Evolutionary conservation across 2,888 invertebrate species (phyloP), one percentile per base, ranked within the genome.

Genomic region (Graphium colonna): DNA sequence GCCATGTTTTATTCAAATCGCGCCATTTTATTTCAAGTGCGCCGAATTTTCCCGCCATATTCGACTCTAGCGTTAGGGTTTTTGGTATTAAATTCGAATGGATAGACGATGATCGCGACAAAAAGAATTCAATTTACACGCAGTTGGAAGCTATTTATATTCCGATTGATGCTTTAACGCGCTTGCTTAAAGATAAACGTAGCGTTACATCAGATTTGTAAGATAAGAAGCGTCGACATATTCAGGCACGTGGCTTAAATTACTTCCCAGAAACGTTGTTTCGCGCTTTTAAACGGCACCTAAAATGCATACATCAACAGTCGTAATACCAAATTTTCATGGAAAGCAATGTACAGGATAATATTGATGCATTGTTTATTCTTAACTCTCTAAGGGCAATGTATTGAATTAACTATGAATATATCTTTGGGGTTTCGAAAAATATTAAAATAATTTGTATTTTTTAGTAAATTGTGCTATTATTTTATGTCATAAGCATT

Each of bases 1-100:
- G 44, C 49, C 44, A 54, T 54, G 49, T 54, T 49, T 54, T 44
- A 54, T 54, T 54, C 53, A 54, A 49, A 44, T 44, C 43, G 18
- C 43, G 31, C 48, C 36, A 40, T 44, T 49, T 16, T 43, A 53
- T 44, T 49, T 52, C 49, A 18, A 28, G 49, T 33, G 26, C 18
- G 42, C 39, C 16, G 33, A 7, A 9, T 3, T 5, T 16, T 12
- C 12, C 31, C 36, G 39, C 40, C 9, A 38, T 42, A 53, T 38
- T 39, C 38, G 48, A 33, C 43, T 21, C 39, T 43, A 42, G 3
- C 0, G 7, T 1, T 4, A 28, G 7, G 3, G 36, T 0, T 5
- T 13, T 17, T 26, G 43, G 26, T 17, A 40, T 26, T 38, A 39
- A 12, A 41, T 15, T 36, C 15, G 3, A 10, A 1, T 15, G 15